Evolutionary conservation across 2,797 vertebrate genomes (phyloP), one percentile per base, ranked within the genome.

Genomic region (Acanthurus lineatus): DNA sequence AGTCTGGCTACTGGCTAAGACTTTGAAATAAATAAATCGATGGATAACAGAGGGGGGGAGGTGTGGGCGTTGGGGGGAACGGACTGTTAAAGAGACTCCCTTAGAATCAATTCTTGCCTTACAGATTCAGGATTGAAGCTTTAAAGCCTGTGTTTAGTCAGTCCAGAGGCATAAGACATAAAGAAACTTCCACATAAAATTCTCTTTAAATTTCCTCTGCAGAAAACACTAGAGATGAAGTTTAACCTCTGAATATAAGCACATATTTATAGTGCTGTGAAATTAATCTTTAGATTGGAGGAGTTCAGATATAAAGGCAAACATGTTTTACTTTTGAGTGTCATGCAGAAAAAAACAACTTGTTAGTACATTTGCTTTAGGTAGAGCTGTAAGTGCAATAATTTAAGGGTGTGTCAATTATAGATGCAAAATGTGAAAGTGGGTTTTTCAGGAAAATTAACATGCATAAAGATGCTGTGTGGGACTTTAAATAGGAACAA

Each of bases 1-100:
- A 49, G 35, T 83, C 76, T 65, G 52, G 73, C 77, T 76, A 76
- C 56, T 66, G 70, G 72, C 44, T 79, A 35, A 73, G 80, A 76
- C 73, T 87, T 80, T 77, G 59, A 85, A 76, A 88, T 78, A 82
- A 87, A 88, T 82, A 70, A 70, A 79, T 42, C 9, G 40, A 42
- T 72, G 54, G 17, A 77, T 57, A 84, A 61, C 45, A 47, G 42
- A 9, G 19, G 51, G 65, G 58, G 73, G n/a, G 40, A 3, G 49
- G 40, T 42, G 40, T 42, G 40, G 8, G 40, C 4, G 40, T 42
- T 32, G 28, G 28, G 28, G 28, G 28, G 28, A 32, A 32, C 28
- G 28, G 28, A 32, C 28, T 4, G 28, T 32, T 32, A 32, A 32
- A 32, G 9, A 72, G 58, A 84, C 70, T 77, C 45, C 60, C 16